Percentiles rank a stretch among this genome's conserved stretches.
phyloP scores from a whole-genome alignment of 2,888 invertebrate genomes.

The Ormyrus labotus region DNA sequence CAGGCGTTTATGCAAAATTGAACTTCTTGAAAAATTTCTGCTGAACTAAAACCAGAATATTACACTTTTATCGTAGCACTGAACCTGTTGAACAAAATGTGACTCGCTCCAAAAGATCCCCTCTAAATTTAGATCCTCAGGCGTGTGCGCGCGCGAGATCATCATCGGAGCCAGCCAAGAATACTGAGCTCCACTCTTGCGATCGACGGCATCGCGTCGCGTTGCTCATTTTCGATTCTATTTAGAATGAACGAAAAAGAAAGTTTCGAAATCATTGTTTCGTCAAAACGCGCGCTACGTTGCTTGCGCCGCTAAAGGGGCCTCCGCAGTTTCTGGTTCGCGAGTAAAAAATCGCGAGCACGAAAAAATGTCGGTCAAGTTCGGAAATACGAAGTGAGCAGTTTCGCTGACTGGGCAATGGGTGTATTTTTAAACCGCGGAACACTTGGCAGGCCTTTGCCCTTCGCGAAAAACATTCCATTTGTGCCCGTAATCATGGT shows the following conservation, averaged over 20 bases:
- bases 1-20: background rate
- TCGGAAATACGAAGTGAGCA: background rate
- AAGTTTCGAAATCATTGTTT: slow-evolving; percentile 4
- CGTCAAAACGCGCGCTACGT: background rate
- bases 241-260: slow-evolving; percentile 30
- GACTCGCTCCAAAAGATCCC: slow-evolving; percentile 59
- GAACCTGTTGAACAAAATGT: slow-evolving; percentile 35
- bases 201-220: slow-evolving; percentile 26
- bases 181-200: slow-evolving; percentile 28
- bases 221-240: background rate
- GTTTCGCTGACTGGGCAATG: background rate
- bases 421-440: slow-evolving; percentile 40
- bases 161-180: slow-evolving; percentile 43
- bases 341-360: background rate
- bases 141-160: slow-evolving; percentile 8
- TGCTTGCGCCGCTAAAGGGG: background rate
- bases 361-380: slow-evolving; percentile 39
- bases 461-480: slow-evolving; percentile 15
- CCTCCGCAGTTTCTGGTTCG: background rate
- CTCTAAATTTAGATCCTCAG: slow-evolving; percentile 63
- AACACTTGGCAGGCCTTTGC: slow-evolving; percentile 36
- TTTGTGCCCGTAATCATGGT: slow-evolving; percentile 39
- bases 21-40: background rate
- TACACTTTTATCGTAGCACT: background rate
- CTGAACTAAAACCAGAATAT: background rate